A percentile compares a stretch with the other conserved stretches of the same genome.
These are phyloP conservation scores for Eulacestoma nigropectus DNA, from an alignment of 2,113 vertebrate species.

Conservation along the genomic window DNA sequence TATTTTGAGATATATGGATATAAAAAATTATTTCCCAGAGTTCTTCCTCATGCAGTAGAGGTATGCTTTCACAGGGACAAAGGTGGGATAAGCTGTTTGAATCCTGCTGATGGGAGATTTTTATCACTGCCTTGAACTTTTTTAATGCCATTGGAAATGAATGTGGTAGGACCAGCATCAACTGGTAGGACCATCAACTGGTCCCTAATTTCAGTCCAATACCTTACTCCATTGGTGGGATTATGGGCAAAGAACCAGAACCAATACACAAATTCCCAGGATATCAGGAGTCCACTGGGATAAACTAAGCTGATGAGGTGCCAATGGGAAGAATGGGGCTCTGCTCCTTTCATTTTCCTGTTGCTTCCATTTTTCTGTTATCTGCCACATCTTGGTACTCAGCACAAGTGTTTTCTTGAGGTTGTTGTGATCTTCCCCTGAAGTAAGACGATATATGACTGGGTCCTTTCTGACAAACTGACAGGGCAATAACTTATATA, in stretches of 20 bases:
- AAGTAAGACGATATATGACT: background rate
- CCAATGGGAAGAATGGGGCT: background rate
- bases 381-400: background rate
- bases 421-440: background rate
- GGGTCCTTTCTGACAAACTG: background rate
- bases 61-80: background rate
- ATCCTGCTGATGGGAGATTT: background rate
- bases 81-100: background rate
- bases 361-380: background rate
- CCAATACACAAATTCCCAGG: background rate
- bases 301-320: background rate
- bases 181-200: too few relatives aligned
- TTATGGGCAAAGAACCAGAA: background rate
- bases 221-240: background rate
- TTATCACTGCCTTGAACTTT: background rate
- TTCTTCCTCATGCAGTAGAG: background rate
- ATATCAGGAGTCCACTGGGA: background rate
- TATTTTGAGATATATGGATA: background rate
- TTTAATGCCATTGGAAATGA: background rate
- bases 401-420: background rate
- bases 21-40: background rate
- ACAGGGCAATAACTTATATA: conserved; percentile 13
- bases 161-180: background rate
- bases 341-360: background rate
- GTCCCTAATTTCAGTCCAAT: background rate